These are phyloP conservation scores for Atherix ibis DNA, from an alignment of 2,888 invertebrate species.

Conservation along the genomic window DNA sequence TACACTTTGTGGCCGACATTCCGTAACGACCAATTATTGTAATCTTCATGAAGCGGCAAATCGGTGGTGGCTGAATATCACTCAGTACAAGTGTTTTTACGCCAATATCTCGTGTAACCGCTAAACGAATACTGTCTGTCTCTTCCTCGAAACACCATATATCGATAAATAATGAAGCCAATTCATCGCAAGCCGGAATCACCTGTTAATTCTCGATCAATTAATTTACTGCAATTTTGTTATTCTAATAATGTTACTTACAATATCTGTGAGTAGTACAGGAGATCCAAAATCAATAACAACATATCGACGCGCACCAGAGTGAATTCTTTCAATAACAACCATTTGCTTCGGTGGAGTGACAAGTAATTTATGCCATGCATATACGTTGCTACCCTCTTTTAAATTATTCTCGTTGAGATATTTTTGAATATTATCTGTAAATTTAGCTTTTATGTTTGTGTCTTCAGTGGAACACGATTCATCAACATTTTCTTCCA, in stretches of 20 bases:
- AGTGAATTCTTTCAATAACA: conserved; percentile 85
- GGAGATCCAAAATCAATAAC: conserved; percentile 83
- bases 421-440: conserved; percentile 15
- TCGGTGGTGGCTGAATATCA: conserved; percentile 79
- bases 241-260: conserved; percentile 18
- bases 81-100: conserved; percentile 68
- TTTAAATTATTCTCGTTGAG: conserved; percentile 15
- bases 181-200: conserved; percentile 63
- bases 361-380: conserved; percentile 63
- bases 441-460: conserved; percentile 12
- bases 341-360: conserved; percentile 72
- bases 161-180: conserved; percentile 76
- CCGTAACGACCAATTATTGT: conserved; percentile 85
- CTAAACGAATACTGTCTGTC: conserved; percentile 66
- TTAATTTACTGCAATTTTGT: background rate
- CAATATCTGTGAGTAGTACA: conserved; percentile 69
- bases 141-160: conserved; percentile 83
- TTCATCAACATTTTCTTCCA: conserved; percentile 20
- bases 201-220: conserved; percentile 28
- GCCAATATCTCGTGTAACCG: conserved; percentile 77
- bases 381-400: conserved; percentile 31
- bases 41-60: conserved; percentile 81
- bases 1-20: conserved; percentile 77
- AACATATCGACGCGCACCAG: conserved; percentile 81
- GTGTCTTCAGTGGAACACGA: conserved; percentile 7